These are phyloP conservation scores for Phalacrocorax carbo DNA, from an alignment of 2,113 vertebrate genomes.

Conservation along the genomic window DNA sequence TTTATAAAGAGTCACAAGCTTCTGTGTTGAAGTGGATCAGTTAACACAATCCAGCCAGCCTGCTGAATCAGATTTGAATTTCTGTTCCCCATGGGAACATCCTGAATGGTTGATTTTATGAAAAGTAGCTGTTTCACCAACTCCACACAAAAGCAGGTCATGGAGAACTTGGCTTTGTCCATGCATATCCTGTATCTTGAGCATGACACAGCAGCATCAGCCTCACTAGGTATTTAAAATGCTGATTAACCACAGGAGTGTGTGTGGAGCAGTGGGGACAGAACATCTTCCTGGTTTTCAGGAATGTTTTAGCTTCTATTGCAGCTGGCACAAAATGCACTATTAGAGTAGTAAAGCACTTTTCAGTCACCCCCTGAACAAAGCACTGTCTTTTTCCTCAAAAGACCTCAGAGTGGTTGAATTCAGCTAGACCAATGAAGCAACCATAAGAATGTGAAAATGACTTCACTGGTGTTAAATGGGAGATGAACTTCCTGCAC, in stretches of 20 bases:
- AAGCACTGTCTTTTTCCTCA: conserved; percentile 20
- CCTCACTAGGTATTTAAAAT: not conserved
- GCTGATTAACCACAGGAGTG: not conserved
- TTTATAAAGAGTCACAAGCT: not conserved
- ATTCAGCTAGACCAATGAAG: conserved; percentile 7
- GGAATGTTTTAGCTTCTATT: not conserved
- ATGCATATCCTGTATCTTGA: not conserved
- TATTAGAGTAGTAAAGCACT: not conserved
- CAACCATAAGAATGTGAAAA: conserved; percentile 11
- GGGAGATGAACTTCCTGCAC: not conserved
- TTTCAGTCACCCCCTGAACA: not conserved
- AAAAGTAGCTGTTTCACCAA: not conserved
- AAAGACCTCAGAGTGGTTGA: not conserved
- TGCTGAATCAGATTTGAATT: conserved; percentile 19
- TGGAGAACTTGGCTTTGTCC: not conserved
- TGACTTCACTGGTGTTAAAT: not conserved
- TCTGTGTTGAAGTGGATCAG: not conserved
- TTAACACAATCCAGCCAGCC: not conserved
- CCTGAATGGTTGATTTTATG: not conserved
- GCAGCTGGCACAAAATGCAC: not conserved
- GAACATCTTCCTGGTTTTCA: not conserved
- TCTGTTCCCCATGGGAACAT: not conserved
- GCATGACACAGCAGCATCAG: not conserved
- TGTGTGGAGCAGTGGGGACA: not conserved
- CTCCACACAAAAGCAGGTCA: not conserved